Evolutionary conservation across 2,888 invertebrate species (phyloP), one percentile per base, ranked within the genome.

Genomic region (Pimpla rufipes): DNA sequence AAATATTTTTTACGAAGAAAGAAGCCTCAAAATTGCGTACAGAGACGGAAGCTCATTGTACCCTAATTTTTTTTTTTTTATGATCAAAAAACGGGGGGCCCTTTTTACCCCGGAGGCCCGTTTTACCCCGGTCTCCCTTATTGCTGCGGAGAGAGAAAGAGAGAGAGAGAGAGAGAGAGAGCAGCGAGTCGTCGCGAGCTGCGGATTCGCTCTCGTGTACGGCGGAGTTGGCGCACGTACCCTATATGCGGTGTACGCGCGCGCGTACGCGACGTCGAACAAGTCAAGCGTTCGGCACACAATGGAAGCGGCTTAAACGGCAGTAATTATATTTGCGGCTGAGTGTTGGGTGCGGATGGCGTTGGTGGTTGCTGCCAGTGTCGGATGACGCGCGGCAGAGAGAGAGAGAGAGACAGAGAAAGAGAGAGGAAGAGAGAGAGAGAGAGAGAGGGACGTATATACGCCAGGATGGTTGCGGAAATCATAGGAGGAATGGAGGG

Each of bases 241-340:
- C 50, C 73, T 78, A 74, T 75, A 50, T 74, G 75, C 52, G n/a
- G n/a, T n/a, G n/a, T n/a, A n/a, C 68, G 37, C 57, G 52, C 57
- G 16, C 13, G 74, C 62, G 62, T 75, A 70, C 79, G 74, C 75
- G 77, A 80, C 90, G 90, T 89, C 90, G 90, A 89, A 84, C 90
- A 90, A 92, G 93, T 92, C 92, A 92, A 93, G 92, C 92, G 91
- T 91, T 90, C 86, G 83, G 85, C 89, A 88, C 89, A 93, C 92
- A 93, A 93, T 93, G 86, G 90, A 91, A 87, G 84, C 90, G 89
- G 93, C 90, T 93, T 93, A 93, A 93, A 93, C 92, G 92, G 84
- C 90, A 92, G 92, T 93, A 93, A 93, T 93, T 93, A 93, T 92
- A 93, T 93, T 93, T 92, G 91, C 90, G 90, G 90, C 88, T 87